A percentile compares a stretch with the other conserved stretches of the same genome.
phyloP scores from a whole-genome alignment of 2,113 vertebrate species.

The Hucho hucho region DNA sequence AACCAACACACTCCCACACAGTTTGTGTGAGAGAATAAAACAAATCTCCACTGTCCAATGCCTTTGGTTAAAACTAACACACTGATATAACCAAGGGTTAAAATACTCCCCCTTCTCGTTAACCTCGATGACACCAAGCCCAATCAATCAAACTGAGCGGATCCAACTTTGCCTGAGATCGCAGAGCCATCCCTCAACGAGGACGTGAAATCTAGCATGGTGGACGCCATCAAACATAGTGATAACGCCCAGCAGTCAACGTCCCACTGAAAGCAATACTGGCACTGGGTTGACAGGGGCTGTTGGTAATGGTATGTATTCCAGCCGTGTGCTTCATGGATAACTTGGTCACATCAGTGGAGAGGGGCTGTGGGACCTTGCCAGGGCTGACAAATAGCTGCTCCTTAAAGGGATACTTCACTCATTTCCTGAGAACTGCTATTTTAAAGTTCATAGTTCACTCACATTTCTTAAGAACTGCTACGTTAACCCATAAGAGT shows the following conservation, averaged over 20 bases:
- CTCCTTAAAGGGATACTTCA: not conserved
- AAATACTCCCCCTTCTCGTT: conserved; percentile 1
- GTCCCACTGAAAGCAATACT: conserved; percentile 25
- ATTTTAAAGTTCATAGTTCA: too few relatives aligned
- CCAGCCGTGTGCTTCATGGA: not conserved
- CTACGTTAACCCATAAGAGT: too few relatives aligned
- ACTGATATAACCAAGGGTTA: not conserved
- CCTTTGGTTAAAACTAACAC: not conserved
- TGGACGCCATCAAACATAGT: conserved; percentile 27
- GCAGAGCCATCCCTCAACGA: conserved; percentile 39
- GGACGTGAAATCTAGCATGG: conserved; percentile 25
- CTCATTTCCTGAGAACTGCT: not conserved
- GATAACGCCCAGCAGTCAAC: conserved; percentile 11
- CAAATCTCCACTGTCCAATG: not conserved
- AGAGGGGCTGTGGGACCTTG: not conserved
- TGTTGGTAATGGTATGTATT: not conserved
- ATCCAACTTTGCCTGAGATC: conserved; percentile 16
- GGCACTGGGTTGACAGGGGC: conserved; percentile 17
- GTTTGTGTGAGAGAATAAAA: not conserved
- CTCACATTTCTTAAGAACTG: too few relatives aligned
- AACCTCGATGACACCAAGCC: not conserved
- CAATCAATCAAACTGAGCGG: conserved; percentile 24
- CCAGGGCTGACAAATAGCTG: not conserved
- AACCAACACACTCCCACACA: not conserved
- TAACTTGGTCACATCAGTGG: not conserved